A percentile compares a stretch with the other conserved stretches of the same genome.
phyloP scores from a whole-genome alignment of 2,888 invertebrate genomes.

The Bruchidius siliquastri region DNA sequence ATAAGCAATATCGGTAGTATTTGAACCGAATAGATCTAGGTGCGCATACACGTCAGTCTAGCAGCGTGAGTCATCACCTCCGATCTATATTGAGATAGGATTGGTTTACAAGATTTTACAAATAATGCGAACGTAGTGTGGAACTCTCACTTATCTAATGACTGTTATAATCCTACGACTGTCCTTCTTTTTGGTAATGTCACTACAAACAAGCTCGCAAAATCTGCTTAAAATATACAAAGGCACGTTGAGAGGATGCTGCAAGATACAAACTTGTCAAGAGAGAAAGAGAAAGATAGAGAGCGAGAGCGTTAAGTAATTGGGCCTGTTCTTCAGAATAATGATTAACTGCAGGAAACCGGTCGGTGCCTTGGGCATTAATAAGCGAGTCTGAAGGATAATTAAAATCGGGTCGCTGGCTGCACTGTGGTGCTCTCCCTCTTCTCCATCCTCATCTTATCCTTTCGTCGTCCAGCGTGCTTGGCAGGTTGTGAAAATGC shows the following conservation, averaged over 20 bases:
- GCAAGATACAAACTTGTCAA: slow-evolving; percentile 17
- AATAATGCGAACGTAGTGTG: too few relatives aligned
- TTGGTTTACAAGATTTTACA: too few relatives aligned
- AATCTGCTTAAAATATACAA: slow-evolving; percentile 28
- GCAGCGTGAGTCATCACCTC: too few relatives aligned
- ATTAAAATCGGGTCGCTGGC: background rate
- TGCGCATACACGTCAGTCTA: too few relatives aligned
- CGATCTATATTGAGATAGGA: too few relatives aligned
- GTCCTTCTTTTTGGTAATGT: background rate
- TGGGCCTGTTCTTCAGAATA: slow-evolving; percentile 18
- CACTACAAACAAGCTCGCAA: slow-evolving; percentile 14
- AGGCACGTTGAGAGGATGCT: slow-evolving; percentile 20
- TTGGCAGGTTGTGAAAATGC: background rate
- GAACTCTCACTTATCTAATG: background rate
- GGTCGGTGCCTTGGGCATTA: slow-evolving; percentile 1
- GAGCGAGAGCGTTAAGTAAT: background rate
- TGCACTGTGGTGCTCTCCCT: slow-evolving; percentile 2
- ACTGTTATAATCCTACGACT: background rate
- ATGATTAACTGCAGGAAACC: slow-evolving; percentile 15
- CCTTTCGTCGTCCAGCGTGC: background rate
- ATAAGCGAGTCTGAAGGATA: slow-evolving; percentile 1
- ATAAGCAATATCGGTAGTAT: too few relatives aligned
- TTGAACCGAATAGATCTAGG: too few relatives aligned
- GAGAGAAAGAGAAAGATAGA: slow-evolving; percentile 1
- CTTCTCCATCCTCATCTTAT: background rate